These are phyloP conservation scores for Leptoteleia sp. DNA, from an alignment of 1,140 invertebrate genomes.

Conservation along the genomic window DNA sequence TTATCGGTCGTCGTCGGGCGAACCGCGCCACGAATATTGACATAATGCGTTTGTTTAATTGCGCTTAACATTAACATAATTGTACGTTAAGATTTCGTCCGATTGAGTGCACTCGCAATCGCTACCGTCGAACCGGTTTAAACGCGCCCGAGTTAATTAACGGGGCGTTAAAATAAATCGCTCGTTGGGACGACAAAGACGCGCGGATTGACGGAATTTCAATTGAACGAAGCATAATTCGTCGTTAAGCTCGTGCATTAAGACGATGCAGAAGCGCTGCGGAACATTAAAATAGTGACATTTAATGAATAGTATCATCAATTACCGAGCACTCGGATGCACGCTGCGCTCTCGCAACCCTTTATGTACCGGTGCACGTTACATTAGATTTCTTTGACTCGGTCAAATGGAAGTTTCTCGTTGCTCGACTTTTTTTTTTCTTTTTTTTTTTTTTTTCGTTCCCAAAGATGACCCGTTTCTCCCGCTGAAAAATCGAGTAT, in stretches of 20 bases:
- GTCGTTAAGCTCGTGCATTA: constrained; percentile 53
- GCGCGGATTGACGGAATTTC: constrained; percentile 68
- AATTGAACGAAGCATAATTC: constrained; percentile 68
- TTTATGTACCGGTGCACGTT: constrained; percentile 51
- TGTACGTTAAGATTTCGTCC: constrained; percentile 53
- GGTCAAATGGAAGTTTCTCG: constrained; percentile 56
- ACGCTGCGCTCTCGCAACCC: constrained; percentile 44
- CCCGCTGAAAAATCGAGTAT: constrained; percentile 52
- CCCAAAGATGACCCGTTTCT: constrained; percentile 58
- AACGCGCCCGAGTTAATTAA: constrained; percentile 70
- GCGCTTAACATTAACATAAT: constrained; percentile 64
- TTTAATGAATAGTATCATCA: constrained; percentile 70
- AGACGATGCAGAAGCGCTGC: constrained; percentile 47
- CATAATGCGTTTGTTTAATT: constrained; percentile 65
- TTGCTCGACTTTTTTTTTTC: constrained; percentile 54
- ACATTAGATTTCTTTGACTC: constrained; percentile 63
- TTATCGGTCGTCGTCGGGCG: no score
- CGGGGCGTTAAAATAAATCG: constrained; percentile 70
- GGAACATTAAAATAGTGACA: constrained; percentile 70
- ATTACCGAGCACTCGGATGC: constrained; percentile 58
- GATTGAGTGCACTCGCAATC: constrained; percentile 2
- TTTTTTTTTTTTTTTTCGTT: no score
- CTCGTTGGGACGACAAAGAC: constrained; percentile 51
- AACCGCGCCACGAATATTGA: constrained; percentile 57
- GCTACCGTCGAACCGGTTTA: constrained; percentile 68